These are phyloP conservation scores for Oryzias curvinotus DNA, from an alignment of 2,113 vertebrate genomes.

Conservation along the genomic window DNA sequence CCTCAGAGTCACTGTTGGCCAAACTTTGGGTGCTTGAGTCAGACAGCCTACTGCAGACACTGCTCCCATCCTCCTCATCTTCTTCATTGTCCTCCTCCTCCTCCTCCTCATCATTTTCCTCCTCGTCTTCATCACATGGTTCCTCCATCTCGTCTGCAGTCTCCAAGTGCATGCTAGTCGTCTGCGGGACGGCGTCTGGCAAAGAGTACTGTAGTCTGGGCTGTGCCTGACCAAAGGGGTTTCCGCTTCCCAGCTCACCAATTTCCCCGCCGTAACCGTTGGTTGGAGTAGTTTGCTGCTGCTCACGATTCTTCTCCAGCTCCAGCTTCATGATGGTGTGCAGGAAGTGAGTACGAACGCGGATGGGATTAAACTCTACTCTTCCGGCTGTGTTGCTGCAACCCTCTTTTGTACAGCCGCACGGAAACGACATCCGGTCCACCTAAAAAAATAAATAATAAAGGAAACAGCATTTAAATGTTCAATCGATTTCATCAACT, in stretches of 20 bases:
- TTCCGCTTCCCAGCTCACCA: conserved; percentile 78
- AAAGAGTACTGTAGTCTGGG: conserved; percentile 88
- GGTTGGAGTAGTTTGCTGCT: conserved; percentile 81
- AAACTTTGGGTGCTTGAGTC: conserved; percentile 97
- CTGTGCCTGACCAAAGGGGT: conserved; percentile 80
- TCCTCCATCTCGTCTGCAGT: conserved; percentile 86
- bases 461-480: neutral
- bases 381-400: conserved; percentile 96
- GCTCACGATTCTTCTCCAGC: conserved; percentile 94
- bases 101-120: conserved; percentile 78
- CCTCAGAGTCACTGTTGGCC: conserved; percentile 93
- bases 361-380: conserved; percentile 98
- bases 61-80: conserved; percentile 93
- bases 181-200: conserved; percentile 82
- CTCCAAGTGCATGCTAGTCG: conserved; percentile 87
- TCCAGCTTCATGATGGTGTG: conserved; percentile 99
- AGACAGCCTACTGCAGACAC: conserved; percentile 92
- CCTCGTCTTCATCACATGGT: conserved; percentile 87
- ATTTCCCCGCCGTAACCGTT: conserved; percentile 86
- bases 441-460: conserved; percentile 78
- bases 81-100: conserved; percentile 73
- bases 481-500: neutral
- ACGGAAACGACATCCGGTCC: conserved; percentile 99
- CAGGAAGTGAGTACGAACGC: conserved; percentile 98
- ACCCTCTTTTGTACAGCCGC: conserved; percentile 97